Base-by-base conservation (phyloP, 1,140 invertebrate species). In the Drosophila hydei region DNA sequence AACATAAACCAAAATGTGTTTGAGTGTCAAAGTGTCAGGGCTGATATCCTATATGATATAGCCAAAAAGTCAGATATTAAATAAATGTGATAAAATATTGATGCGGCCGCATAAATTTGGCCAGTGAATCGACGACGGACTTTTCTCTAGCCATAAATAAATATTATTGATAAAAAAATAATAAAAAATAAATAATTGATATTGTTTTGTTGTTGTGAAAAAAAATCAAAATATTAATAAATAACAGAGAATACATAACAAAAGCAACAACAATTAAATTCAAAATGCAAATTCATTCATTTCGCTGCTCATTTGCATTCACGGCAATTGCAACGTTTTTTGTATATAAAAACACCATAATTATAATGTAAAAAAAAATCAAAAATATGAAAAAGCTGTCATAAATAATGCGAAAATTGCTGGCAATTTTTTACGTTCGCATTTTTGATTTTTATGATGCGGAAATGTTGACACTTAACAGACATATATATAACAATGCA, bases 361-460 rank as follows among this genome's bases (percentile, higher is more conserved):
- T 54, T 75, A 79, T 60, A 70, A 71, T 11, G 30, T 2, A 33
- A 47, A 60, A 54, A 60, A 30, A 45, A 55, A 42, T 42, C 21
- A 19, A 25, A 27, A 48, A 14, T 65, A 60, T 43, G 68, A 60
- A 77, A 71, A 59, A 68, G 51, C 42, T 84, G 63, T 79, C 79
- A 83, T 85, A 76, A 84, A 79, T 73, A 85, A 85, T 85, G 79
- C 67, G 72, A 60, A 71, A 60, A 63, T 63, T 60, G 64, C 38
- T 25, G 48, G 18, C 27, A 45, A 68, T 67, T 68, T 43, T 63
- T 40, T 61, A 18, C 67, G 62, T 75, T 18, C 27, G 38, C 54
- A 42, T 56, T 25, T 50, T 61, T 61, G n/a, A 55, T 71, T 65
- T 70, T 58, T 58, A 40, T 59, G 61, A 78, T 67, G 71, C 79